Conservation (phyloP, 1,140 invertebrate genomes). For the Psix sp. region DNA sequence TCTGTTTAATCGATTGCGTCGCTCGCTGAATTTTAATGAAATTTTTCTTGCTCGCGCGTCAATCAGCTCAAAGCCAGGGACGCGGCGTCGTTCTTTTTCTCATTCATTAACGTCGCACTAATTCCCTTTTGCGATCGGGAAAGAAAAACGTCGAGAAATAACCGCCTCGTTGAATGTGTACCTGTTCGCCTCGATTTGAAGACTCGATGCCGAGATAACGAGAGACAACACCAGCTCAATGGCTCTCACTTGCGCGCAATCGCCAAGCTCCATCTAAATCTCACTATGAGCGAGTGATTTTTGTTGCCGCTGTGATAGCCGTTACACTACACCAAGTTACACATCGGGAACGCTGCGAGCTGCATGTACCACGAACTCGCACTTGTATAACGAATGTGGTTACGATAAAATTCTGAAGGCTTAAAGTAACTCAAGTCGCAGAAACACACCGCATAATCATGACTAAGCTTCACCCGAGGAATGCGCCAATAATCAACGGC, state of each 20-base stretch:
- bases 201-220: constrained; percentile 63
- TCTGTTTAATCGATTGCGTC: constrained; percentile 21
- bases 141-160: constrained; percentile 14
- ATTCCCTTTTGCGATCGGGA: background rate
- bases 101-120: constrained; percentile 17
- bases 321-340: constrained; percentile 47
- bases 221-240: constrained; percentile 39
- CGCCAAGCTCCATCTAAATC: constrained; percentile 66
- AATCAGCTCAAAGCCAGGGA: background rate
- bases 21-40: constrained; percentile 24
- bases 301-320: constrained; percentile 43
- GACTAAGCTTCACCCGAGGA: constrained; percentile 46
- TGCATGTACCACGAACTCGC: constrained; percentile 10
- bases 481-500: constrained; percentile 41
- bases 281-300: constrained; percentile 36
- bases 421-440: constrained; percentile 40
- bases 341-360: constrained; percentile 17
- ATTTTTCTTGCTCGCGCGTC: constrained; percentile 2
- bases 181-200: constrained; percentile 57
- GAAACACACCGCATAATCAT: constrained; percentile 32
- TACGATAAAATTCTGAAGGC: constrained; percentile 38
- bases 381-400: constrained; percentile 21
- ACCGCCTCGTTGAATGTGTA: constrained; percentile 55
- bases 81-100: background rate
- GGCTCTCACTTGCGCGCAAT: constrained; percentile 60